Evolutionary conservation across 2,113 vertebrate genomes (phyloP).

Genomic region (Phalacrocorax carbo): DNA sequence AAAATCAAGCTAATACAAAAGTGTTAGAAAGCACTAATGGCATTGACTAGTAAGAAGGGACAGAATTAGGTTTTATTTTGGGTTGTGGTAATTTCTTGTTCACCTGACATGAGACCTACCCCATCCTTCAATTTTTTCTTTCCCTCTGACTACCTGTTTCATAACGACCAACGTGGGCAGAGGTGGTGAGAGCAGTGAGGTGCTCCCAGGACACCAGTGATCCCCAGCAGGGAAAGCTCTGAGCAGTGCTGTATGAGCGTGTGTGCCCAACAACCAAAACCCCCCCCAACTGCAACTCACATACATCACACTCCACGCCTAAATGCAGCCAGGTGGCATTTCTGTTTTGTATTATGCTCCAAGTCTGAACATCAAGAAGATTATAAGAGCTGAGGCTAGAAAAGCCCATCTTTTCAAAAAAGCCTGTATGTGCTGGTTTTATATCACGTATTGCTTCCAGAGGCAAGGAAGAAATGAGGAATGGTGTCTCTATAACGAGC

Average conservation of each 20-base stretch:
- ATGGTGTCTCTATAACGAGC: background rate
- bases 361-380: background rate
- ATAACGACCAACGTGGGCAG: background rate
- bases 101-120: accelerated
- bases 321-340: background rate
- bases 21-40: background rate
- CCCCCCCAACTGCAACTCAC: background rate
- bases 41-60: background rate
- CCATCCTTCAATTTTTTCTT: background rate
- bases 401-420: background rate
- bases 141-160: background rate
- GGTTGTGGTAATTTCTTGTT: background rate
- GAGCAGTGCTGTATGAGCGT: background rate
- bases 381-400: background rate
- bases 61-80: background rate
- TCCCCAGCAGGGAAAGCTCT: background rate
- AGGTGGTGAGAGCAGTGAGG: background rate
- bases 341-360: background rate
- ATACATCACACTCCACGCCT: background rate
- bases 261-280: background rate
- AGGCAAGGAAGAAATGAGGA: background rate
- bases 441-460: background rate
- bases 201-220: background rate
- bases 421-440: background rate
- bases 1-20: background rate